Conservation (phyloP, 92 coral and sea anemone genomes). For the Anthopleura xanthogrammica region DNA sequence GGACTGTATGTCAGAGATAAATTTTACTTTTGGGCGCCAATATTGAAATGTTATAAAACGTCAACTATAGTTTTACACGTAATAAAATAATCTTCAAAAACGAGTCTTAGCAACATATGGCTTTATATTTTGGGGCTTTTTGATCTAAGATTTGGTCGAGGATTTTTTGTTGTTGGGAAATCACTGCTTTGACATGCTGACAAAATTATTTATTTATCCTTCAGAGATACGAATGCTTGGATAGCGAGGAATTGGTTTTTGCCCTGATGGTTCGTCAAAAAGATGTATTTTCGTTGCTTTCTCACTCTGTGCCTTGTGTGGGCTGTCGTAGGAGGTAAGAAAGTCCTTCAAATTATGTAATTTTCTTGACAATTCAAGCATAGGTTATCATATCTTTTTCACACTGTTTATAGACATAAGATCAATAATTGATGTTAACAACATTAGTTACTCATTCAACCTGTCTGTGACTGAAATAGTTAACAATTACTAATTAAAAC, state of each 20-base stretch:
- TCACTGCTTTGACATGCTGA: conserved; percentile 3
- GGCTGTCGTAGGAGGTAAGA: conserved; percentile 95
- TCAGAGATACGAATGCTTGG: conserved; percentile 83
- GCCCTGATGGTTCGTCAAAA: conserved; percentile 87
- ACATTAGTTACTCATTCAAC: conserved; percentile 18
- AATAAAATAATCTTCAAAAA: neutral
- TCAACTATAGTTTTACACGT: neutral
- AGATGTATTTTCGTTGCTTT: conserved; percentile 79
- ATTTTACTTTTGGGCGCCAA: conserved; percentile 33
- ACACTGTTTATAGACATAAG: conserved; percentile 10
- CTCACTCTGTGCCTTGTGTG: conserved; percentile 95
- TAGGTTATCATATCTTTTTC: neutral
- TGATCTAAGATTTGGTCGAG: neutral
- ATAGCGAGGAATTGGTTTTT: conserved; percentile 75
- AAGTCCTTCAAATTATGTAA: conserved; percentile 5
- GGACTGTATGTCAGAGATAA: neutral
- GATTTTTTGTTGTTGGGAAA: neutral
- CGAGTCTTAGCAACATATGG: neutral
- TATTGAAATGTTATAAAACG: neutral
- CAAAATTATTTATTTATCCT: conserved; percentile 3
- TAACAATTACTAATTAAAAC: conserved; percentile 3
- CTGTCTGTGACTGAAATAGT: conserved; percentile 11
- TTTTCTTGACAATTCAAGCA: conserved; percentile 23
- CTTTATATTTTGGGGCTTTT: neutral
- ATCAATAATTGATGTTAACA: conserved; percentile 19